Conservation (phyloP, 2,797 vertebrate species). For the Notamacropus eugenii region DNA sequence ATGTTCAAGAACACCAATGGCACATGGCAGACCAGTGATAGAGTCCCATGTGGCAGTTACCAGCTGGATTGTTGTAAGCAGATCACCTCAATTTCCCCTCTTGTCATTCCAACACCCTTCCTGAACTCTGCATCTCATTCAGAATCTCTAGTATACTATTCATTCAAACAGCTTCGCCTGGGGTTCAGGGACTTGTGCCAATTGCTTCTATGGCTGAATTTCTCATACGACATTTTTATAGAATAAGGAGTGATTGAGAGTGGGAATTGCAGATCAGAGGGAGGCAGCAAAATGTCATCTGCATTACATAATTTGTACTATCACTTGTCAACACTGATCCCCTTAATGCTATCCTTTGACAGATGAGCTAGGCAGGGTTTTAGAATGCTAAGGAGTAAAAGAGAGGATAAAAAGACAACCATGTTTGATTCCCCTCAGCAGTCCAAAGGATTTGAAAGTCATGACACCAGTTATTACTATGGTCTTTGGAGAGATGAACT, state of each 20-base stretch:
- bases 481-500: slow-evolving; percentile 83
- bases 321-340: slow-evolving; percentile 87
- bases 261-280: slow-evolving; percentile 85
- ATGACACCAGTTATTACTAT: slow-evolving; percentile 85
- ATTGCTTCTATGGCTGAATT: slow-evolving; percentile 71
- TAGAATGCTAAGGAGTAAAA: slow-evolving; percentile 84
- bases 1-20: background rate
- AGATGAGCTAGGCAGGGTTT: slow-evolving; percentile 84
- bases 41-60: slow-evolving; percentile 37
- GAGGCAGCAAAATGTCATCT: slow-evolving; percentile 85
- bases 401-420: slow-evolving; percentile 84
- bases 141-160: slow-evolving; percentile 50
- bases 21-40: too few species aligned
- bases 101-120: slow-evolving; percentile 70
- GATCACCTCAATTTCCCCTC: slow-evolving; percentile 72
- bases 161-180: slow-evolving; percentile 27
- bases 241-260: slow-evolving; percentile 82
- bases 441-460: slow-evolving; percentile 86
- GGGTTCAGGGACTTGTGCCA: slow-evolving; percentile 57
- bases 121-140: slow-evolving; percentile 55
- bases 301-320: slow-evolving; percentile 88
- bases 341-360: slow-evolving; percentile 85
- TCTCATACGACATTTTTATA: slow-evolving; percentile 79
- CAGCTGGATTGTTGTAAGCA: slow-evolving; percentile 50
- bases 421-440: slow-evolving; percentile 84